phyloP scores from a whole-genome alignment of 2,797 vertebrate species.

The Hypotaenidia okinawae region DNA sequence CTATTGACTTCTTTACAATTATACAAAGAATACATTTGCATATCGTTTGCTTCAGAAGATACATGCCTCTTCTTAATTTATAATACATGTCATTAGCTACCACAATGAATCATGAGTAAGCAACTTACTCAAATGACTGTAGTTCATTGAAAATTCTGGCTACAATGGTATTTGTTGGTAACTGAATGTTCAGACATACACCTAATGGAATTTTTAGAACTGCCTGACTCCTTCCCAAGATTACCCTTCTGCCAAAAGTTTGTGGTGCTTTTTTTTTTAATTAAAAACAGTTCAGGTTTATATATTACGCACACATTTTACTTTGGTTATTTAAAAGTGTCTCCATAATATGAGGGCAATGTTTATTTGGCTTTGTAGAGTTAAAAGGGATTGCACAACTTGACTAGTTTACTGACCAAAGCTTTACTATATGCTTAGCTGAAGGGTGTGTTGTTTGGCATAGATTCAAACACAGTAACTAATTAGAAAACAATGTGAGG shows the following conservation, averaged over 20 bases:
- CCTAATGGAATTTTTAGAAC: background rate
- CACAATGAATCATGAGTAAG: background rate
- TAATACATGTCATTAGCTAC: background rate
- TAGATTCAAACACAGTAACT: background rate
- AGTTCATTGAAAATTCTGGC: background rate
- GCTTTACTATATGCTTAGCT: background rate
- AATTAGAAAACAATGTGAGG: constrained; percentile 5
- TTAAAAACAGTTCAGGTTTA: background rate
- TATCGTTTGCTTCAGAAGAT: background rate
- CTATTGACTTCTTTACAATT: background rate
- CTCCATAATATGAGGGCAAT: background rate
- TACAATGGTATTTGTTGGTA: background rate
- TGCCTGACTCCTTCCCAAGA: background rate
- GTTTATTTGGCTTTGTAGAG: constrained; percentile 23
- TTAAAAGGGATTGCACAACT: constrained; percentile 16
- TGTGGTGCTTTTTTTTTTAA: background rate
- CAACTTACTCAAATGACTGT: background rate
- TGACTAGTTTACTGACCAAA: background rate
- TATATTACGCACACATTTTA: background rate
- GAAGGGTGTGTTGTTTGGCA: constrained; percentile 8
- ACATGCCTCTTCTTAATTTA: background rate
- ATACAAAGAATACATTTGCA: background rate
- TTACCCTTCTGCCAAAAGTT: background rate
- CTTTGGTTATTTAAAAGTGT: background rate
- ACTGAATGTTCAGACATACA: background rate